Evolutionary conservation across 2,797 vertebrate genomes (phyloP).

Genomic region (Pagetopsis macropterus): DNA sequence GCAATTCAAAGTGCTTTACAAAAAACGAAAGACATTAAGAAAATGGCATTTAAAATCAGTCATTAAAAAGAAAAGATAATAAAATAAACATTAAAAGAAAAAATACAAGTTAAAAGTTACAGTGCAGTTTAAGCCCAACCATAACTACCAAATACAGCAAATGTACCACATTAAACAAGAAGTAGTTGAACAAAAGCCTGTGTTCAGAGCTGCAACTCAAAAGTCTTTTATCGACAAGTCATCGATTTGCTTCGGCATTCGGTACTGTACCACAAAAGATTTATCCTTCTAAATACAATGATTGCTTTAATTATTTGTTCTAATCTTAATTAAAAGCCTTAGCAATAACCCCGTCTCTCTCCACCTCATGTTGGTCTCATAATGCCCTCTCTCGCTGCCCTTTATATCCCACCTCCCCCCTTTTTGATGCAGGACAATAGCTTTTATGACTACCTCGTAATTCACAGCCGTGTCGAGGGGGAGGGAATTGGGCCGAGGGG

Average conservation of each 20-base stretch:
- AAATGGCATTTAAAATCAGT: too few species aligned
- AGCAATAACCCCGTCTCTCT: constrained; percentile 5
- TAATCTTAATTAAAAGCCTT: constrained; percentile 5
- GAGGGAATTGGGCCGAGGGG: constrained; percentile 1
- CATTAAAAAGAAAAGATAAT: too few species aligned
- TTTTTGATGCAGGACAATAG: constrained; percentile 45
- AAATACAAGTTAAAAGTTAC: too few species aligned
- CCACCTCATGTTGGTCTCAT: background rate
- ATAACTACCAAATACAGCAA: background rate
- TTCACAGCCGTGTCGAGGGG: constrained; percentile 36
- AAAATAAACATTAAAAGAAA: too few species aligned
- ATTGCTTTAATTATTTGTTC: constrained; percentile 10
- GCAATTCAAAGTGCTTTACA: too few species aligned
- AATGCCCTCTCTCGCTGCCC: background rate
- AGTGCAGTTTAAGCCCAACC: too few species aligned
- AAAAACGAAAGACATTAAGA: too few species aligned
- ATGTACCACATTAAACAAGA: background rate
- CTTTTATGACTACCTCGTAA: constrained; percentile 65
- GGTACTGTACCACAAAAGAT: background rate
- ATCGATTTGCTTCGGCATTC: background rate
- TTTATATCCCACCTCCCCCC: background rate
- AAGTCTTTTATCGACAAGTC: background rate
- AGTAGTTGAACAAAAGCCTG: background rate
- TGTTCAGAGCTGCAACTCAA: background rate
- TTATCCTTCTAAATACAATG: constrained; percentile 3